Conservation (phyloP, 1,140 invertebrate species). For the Nautilus pompilius region DNA sequence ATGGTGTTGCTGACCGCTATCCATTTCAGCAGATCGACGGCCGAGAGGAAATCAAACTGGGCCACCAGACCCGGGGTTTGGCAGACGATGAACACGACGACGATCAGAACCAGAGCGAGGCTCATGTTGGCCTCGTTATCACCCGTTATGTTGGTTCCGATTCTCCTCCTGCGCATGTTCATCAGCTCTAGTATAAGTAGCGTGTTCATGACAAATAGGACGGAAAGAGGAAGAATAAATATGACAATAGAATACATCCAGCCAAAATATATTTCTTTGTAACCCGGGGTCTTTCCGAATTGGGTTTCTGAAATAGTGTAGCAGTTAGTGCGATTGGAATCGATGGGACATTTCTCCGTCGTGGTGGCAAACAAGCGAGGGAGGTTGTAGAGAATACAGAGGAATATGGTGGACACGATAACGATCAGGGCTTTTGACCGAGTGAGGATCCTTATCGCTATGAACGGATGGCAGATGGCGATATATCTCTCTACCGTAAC, state of each 20-base stretch:
- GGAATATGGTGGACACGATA: slow-evolving; percentile 24
- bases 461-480: slow-evolving; percentile 49
- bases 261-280: slow-evolving; percentile 32
- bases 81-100: slow-evolving; percentile 46
- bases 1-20: slow-evolving; percentile 41
- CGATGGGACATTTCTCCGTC: slow-evolving; percentile 15
- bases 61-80: slow-evolving; percentile 46
- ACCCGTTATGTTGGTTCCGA: slow-evolving; percentile 38
- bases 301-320: slow-evolving; percentile 24
- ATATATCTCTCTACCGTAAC: slow-evolving; percentile 51
- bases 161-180: slow-evolving; percentile 38
- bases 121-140: slow-evolving; percentile 47
- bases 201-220: slow-evolving; percentile 26
- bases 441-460: slow-evolving; percentile 32
- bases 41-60: slow-evolving; percentile 38
- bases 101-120: slow-evolving; percentile 42
- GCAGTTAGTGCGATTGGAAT: slow-evolving; percentile 7
- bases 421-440: slow-evolving; percentile 32
- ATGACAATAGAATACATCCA: slow-evolving; percentile 40
- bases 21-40: slow-evolving; percentile 31
- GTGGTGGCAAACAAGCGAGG: slow-evolving; percentile 39
- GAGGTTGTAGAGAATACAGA: slow-evolving; percentile 47
- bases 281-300: slow-evolving; percentile 31
- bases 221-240: slow-evolving; percentile 36
- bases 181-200: slow-evolving; percentile 45